phyloP scores from a whole-genome alignment of 2,797 vertebrate species.

The Catamblyrhynchus diadema region DNA sequence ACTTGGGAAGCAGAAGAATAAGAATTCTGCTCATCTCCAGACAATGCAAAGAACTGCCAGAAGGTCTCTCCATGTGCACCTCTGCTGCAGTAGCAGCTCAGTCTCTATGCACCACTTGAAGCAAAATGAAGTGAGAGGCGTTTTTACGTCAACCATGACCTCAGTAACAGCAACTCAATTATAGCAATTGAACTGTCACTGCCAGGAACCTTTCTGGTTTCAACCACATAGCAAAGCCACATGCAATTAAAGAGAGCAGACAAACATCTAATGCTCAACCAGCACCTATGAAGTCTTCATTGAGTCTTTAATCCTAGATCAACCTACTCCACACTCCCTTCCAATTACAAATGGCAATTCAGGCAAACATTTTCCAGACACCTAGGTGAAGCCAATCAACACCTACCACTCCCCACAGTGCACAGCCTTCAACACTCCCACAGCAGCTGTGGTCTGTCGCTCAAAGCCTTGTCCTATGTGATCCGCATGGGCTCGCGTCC shows the following conservation, averaged over 20 bases:
- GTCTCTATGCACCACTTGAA: background rate
- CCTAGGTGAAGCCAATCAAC: background rate
- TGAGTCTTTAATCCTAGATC: background rate
- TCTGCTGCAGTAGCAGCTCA: background rate
- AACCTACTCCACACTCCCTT: background rate
- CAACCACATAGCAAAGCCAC: background rate
- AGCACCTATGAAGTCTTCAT: background rate
- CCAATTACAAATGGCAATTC: background rate
- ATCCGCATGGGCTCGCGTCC: constrained; percentile 94
- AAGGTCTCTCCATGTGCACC: background rate
- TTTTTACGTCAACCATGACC: background rate
- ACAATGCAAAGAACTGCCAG: background rate
- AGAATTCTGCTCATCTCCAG: background rate
- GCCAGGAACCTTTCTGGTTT: background rate
- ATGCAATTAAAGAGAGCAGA: background rate
- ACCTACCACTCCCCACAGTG: constrained; percentile 86
- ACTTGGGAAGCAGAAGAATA: background rate
- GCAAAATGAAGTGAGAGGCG: background rate
- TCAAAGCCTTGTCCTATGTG: constrained; percentile 98
- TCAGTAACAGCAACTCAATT: background rate
- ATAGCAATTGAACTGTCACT: background rate
- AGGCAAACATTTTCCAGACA: background rate
- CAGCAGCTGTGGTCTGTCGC: constrained; percentile 93
- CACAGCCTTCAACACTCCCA: constrained; percentile 96
- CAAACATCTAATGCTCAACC: background rate